phyloP scores from a whole-genome alignment of 2,888 invertebrate genomes.

The Dinocampus coccinellae region DNA sequence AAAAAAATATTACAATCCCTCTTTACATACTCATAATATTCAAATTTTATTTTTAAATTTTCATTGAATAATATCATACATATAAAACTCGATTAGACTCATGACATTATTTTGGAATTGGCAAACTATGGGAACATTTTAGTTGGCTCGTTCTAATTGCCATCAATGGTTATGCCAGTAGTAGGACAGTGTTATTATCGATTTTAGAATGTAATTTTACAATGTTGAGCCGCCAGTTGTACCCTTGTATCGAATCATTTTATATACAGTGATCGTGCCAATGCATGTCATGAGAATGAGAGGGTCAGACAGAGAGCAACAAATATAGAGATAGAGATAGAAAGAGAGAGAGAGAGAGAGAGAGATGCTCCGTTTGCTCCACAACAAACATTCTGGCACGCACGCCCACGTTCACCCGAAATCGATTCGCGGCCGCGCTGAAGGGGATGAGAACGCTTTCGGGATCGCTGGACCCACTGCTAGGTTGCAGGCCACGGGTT shows the following conservation, averaged over 20 bases:
- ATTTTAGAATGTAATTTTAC: slow-evolving; percentile 25
- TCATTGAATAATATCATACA: neutral
- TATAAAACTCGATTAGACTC: neutral
- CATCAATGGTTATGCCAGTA: slow-evolving; percentile 8
- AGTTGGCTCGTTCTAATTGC: slow-evolving; percentile 14
- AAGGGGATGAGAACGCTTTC: slow-evolving; percentile 32
- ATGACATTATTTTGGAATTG: neutral
- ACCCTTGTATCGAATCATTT: slow-evolving; percentile 26
- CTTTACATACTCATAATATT: too few species aligned
- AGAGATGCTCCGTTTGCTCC: slow-evolving; percentile 29
- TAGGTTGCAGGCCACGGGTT: slow-evolving; percentile 13
- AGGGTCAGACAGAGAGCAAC: neutral
- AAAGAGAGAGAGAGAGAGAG: neutral
- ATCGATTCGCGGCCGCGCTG: slow-evolving; percentile 38
- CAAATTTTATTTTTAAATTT: neutral
- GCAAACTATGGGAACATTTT: slow-evolving; percentile 8
- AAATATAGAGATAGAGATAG: neutral
- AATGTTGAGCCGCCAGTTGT: slow-evolving; percentile 23
- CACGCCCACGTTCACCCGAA: slow-evolving; percentile 40
- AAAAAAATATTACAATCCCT: too few species aligned
- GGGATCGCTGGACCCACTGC: slow-evolving; percentile 35
- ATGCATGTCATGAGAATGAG: slow-evolving; percentile 21
- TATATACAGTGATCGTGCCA: slow-evolving; percentile 33
- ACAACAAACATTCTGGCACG: slow-evolving; percentile 41
- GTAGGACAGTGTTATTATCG: slow-evolving; percentile 20